Base-by-base conservation (phyloP, 2,888 invertebrate species). In the Osmoderma eremita region DNA sequence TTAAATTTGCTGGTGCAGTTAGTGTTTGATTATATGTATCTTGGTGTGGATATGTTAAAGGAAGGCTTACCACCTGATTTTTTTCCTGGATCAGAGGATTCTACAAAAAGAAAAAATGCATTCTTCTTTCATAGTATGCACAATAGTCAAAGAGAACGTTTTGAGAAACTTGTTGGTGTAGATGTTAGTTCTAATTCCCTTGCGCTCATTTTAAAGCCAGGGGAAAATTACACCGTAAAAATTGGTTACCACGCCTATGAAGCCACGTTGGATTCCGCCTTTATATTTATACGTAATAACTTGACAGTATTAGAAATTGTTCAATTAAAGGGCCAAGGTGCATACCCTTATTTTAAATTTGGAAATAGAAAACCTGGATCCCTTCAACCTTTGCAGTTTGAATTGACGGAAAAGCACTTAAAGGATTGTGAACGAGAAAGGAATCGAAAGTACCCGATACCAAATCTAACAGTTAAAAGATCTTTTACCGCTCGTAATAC, bases 221-320 rank as follows among this genome's bases (percentile, higher is more conserved):
- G 84, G 58, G 86, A 86, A 13, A 83, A 83, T 75, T 74, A 84
- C 24, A 84, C 84, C 65, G 75, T 87, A 3, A 77, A 78, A 62
- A 74, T 88, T 3, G 83, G 80, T 20, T 87, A 87, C 78, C 75
- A 80, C 71, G 86, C 87, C 18, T 73, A 77, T 38, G 78, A 79
- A 64, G 73, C 85, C 3, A 79, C 78, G 30, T 74, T 83, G 17
- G 83, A 85, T 74, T 82, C 86, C 45, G 83, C 86, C 0, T 80
- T 85, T 67, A 78, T 88, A 10, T 85, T 86, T 72, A 79, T 89
- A 80, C 91, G 97, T 75, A 98, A 98, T 81, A 98, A 98, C 82
- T 84, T 98, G 77, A 98, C 98, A 0, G 89, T 95, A 39, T 81
- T 97, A 77, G 98, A 98, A 82, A 90, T 91, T 1, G 85, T 97